These are phyloP conservation scores for Gortyna flavago DNA, from an alignment of 2,888 invertebrate genomes.

Conservation along the genomic window DNA sequence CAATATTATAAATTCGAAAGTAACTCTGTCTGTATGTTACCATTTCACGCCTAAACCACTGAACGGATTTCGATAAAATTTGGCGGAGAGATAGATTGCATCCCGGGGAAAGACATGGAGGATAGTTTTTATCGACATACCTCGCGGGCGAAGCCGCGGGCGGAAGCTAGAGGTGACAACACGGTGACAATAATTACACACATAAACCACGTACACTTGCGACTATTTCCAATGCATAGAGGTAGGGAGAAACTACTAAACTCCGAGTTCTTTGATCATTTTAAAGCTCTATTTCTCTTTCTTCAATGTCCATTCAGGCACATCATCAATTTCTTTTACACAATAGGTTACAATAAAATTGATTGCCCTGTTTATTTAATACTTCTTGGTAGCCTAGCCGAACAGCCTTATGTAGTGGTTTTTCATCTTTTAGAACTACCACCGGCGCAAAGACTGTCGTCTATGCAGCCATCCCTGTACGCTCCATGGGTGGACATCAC, in stretches of 20 bases:
- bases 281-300: neutral
- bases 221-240: neutral
- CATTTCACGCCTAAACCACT: too few species aligned
- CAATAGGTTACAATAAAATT: too few species aligned
- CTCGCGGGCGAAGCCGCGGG: too few species aligned
- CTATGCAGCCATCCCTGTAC: conserved; percentile 86
- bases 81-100: too few species aligned
- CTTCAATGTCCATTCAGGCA: neutral
- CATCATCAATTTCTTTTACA: neutral
- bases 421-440: conserved; percentile 60
- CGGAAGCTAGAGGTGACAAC: too few species aligned
- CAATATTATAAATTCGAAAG: too few species aligned
- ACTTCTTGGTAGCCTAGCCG: neutral
- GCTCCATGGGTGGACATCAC: conserved; percentile 84
- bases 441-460: conserved; percentile 79
- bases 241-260: neutral
- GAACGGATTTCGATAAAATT: too few species aligned
- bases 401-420: neutral
- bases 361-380: neutral
- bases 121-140: too few species aligned
- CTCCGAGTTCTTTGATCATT: neutral
- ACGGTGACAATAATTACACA: neutral
- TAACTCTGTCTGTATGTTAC: too few species aligned
- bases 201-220: neutral
- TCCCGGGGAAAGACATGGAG: too few species aligned